phyloP scores from a whole-genome alignment of 2,888 invertebrate genomes.

The Heliconius sara region DNA sequence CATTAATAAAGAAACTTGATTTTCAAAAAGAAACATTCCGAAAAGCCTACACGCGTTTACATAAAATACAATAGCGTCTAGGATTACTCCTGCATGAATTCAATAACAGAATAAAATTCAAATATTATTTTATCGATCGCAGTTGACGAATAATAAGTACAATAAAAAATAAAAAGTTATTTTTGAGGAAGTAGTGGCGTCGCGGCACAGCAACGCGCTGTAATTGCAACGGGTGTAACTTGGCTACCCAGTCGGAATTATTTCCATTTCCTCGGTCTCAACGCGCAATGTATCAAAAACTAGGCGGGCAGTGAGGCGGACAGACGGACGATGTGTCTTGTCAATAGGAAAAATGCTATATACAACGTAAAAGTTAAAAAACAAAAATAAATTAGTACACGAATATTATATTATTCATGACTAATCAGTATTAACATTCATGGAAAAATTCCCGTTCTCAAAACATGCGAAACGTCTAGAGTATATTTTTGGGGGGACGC shows the following conservation, averaged over 20 bases:
- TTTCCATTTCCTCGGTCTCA: too few relatives aligned
- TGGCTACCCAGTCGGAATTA: too few relatives aligned
- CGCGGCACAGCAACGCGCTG: too few relatives aligned
- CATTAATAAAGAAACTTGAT: background rate
- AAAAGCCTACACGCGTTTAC: background rate
- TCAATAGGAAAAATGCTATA: too few relatives aligned
- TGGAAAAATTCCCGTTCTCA: background rate
- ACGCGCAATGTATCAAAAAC: too few relatives aligned
- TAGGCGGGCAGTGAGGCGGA: too few relatives aligned
- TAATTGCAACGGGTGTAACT: too few relatives aligned
- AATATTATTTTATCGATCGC: background rate
- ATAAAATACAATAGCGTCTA: too few relatives aligned
- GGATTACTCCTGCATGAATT: background rate
- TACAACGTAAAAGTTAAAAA: too few relatives aligned
- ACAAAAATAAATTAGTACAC: background rate
- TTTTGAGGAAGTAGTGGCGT: too few relatives aligned
- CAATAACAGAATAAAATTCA: background rate
- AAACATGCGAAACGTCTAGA: conserved; percentile 15
- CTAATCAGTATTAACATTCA: background rate
- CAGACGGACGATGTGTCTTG: too few relatives aligned
- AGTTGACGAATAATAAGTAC: background rate
- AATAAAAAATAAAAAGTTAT: too few relatives aligned
- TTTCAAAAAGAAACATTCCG: background rate
- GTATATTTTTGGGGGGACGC: conserved; percentile 48
- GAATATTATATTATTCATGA: background rate